Evolutionary conservation across 37 sponge, comb jelly and placozoan genomes (phyloP).

Genomic region (Geodia barretti): DNA sequence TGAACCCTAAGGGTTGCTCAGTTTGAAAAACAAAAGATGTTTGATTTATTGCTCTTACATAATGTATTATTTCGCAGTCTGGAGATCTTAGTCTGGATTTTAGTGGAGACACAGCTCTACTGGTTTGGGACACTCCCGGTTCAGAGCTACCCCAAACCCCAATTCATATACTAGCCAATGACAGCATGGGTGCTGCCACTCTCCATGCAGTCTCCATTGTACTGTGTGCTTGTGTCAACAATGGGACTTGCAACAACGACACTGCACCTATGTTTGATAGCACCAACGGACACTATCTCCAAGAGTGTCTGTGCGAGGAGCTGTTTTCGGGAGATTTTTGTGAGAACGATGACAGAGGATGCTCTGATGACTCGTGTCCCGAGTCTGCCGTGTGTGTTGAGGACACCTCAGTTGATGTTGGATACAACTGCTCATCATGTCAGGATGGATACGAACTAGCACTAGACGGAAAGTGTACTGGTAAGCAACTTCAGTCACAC

Average conservation of each 20-base stretch:
- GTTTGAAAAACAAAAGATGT: no score
- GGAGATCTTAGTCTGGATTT: background rate
- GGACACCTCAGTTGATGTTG: slow-evolving; percentile 5
- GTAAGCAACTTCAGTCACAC: no score
- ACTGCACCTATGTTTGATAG: background rate
- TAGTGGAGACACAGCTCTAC: background rate
- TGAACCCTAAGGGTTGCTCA: no score
- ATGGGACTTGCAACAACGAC: slow-evolving; percentile 21
- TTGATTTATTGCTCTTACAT: no score
- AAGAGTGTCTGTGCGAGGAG: slow-evolving; percentile 19
- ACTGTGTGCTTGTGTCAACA: slow-evolving; percentile 45
- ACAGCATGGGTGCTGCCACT: slow-evolving; percentile 11
- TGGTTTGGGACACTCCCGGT: slow-evolving; percentile 7
- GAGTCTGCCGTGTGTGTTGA: slow-evolving; percentile 19
- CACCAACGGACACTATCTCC: slow-evolving; percentile 30
- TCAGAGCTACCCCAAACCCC: slow-evolving; percentile 10
- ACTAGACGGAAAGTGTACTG: slow-evolving; percentile 28
- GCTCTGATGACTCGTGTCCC: slow-evolving; percentile 25
- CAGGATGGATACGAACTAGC: slow-evolving; percentile 18
- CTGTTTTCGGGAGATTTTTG: slow-evolving; percentile 44
- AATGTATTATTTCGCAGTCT: background rate
- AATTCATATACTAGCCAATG: slow-evolving; percentile 30
- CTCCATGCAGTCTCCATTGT: slow-evolving; percentile 22
- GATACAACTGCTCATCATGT: slow-evolving; percentile 38
- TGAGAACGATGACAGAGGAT: slow-evolving; percentile 29